phyloP scores from a whole-genome alignment of 1,140 invertebrate species.

The Camponotus vicinus region DNA sequence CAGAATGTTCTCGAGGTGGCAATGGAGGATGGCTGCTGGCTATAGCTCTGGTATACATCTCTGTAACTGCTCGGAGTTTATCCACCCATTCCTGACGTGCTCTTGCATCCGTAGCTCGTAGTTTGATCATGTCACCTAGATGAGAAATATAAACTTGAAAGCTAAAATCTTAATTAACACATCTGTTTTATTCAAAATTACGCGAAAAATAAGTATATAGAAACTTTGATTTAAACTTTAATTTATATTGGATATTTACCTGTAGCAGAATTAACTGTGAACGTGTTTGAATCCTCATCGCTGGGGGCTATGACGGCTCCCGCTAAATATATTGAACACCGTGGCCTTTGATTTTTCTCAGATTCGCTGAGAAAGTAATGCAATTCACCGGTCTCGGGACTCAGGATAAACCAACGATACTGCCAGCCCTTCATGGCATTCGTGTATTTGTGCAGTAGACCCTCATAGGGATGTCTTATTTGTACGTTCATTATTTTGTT shows the following conservation, averaged over 20 bases:
- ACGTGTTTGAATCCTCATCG: slow-evolving; percentile 98
- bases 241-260: slow-evolving; percentile 69
- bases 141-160: neutral
- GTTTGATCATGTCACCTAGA: slow-evolving; percentile 95
- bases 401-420: slow-evolving; percentile 97
- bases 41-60: slow-evolving; percentile 89
- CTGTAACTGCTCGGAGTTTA: slow-evolving; percentile 94
- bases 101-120: slow-evolving; percentile 94
- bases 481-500: slow-evolving; percentile 81
- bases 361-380: slow-evolving; percentile 96
- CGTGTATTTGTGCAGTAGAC: slow-evolving; percentile 97
- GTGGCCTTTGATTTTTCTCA: slow-evolving; percentile 88
- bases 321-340: slow-evolving; percentile 92
- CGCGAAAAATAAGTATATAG: neutral
- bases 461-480: slow-evolving; percentile 89
- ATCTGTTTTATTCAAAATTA: neutral
- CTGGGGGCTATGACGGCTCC: slow-evolving; percentile 97
- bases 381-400: slow-evolving; percentile 95
- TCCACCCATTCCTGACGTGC: slow-evolving; percentile 98
- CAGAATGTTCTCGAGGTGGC: slow-evolving; percentile 85
- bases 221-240: neutral
- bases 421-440: slow-evolving; percentile 99
- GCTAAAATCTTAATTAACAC: neutral
- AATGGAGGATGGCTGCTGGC: slow-evolving; percentile 87
- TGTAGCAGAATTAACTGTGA: slow-evolving; percentile 95